phyloP scores from a whole-genome alignment of 2,888 invertebrate genomes.

The Ellobium chinense region DNA sequence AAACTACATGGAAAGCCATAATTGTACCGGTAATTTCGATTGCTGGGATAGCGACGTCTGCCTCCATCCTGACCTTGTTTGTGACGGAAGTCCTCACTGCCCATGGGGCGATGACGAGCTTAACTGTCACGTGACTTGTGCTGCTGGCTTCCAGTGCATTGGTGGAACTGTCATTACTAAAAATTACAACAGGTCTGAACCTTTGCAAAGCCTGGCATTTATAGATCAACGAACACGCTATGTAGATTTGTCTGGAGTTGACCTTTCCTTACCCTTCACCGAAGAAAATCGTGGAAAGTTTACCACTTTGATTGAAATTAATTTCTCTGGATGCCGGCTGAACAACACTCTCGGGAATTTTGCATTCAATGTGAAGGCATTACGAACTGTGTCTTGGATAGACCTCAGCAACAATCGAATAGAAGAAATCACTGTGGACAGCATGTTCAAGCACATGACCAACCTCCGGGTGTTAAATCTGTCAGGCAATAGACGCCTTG shows the following conservation, averaged over 20 bases:
- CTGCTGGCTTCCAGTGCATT: constrained; percentile 45
- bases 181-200: not conserved
- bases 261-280: not conserved
- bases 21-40: not conserved
- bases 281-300: not conserved
- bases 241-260: constrained; percentile 4
- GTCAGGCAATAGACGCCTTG: not conserved
- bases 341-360: not conserved
- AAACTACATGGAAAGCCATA: not conserved
- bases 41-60: constrained; percentile 36
- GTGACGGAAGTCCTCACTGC: constrained; percentile 53
- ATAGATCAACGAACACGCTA: not conserved
- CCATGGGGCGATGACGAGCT: constrained; percentile 54
- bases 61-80: constrained; percentile 46
- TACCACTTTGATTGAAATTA: not conserved
- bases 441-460: not conserved
- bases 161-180: constrained; percentile 42
- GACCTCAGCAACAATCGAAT: constrained; percentile 3
- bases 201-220: not conserved
- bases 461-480: not conserved
- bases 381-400: not conserved
- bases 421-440: not conserved
- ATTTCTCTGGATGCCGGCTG: not conserved
- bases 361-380: not conserved
- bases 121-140: constrained; percentile 49